Conservation (phyloP, 2,113 vertebrate species). For the Aplodontia rufa region DNA sequence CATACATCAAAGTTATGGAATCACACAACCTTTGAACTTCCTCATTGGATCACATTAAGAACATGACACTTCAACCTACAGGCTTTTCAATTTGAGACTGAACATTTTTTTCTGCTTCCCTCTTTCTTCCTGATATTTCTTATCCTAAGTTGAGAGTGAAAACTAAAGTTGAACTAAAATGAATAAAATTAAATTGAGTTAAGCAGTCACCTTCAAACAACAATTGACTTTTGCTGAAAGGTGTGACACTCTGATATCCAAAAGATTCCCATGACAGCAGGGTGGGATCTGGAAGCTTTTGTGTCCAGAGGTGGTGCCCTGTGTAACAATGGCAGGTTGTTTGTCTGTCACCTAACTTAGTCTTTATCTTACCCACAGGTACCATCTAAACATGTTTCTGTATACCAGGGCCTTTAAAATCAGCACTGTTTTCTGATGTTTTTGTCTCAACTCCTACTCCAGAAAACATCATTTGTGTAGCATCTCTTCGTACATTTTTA, state of each 20-base stretch:
- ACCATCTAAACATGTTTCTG: not conserved
- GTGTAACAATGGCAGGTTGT: not conserved
- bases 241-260: not conserved
- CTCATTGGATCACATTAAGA: not conserved
- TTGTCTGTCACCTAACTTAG: not conserved
- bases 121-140: not conserved
- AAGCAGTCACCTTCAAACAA: slow-evolving; percentile 54
- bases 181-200: slow-evolving; percentile 57
- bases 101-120: not conserved
- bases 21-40: not conserved
- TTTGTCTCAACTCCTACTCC: not conserved
- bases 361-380: not conserved
- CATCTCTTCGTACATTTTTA: not conserved
- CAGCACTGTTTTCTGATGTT: not conserved
- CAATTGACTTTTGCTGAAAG: slow-evolving; percentile 42
- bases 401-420: not conserved
- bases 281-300: not conserved
- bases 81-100: not conserved
- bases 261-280: not conserved
- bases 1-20: not conserved
- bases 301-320: not conserved
- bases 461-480: not conserved
- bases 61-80: not conserved
- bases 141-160: slow-evolving; percentile 15
- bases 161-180: slow-evolving; percentile 43